phyloP scores from a whole-genome alignment of 2,113 vertebrate genomes.

The Nibea coibor region DNA sequence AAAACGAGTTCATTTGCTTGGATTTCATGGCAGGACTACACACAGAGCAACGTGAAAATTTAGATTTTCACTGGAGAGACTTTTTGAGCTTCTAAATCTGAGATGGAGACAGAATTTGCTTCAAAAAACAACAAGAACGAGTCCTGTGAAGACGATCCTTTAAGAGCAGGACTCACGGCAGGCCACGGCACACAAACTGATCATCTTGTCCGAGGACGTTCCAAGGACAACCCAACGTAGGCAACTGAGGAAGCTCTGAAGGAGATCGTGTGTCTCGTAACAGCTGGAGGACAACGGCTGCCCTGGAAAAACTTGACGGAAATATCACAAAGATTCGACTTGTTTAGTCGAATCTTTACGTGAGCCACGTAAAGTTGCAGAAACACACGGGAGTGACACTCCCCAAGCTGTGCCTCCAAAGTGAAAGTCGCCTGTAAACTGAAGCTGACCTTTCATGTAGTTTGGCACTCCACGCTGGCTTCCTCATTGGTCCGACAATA shows the following conservation, averaged over 20 bases:
- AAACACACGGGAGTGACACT: neutral
- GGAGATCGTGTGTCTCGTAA: neutral
- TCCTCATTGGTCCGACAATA: neutral
- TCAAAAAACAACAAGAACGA: neutral
- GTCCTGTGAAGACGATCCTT: too few species aligned
- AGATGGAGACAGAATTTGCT: too few species aligned
- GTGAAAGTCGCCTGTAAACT: neutral
- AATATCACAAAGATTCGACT: neutral
- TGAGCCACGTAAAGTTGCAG: too few species aligned
- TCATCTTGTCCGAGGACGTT: neutral
- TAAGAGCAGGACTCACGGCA: neutral
- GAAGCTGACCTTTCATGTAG: too few species aligned
- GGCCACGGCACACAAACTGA: neutral
- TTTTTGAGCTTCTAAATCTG: too few species aligned
- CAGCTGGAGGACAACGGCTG: neutral
- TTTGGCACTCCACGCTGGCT: neutral
- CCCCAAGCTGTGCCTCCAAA: too few species aligned
- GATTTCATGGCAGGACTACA: neutral
- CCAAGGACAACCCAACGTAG: neutral
- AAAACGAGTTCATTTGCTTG: neutral
- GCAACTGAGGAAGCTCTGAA: neutral
- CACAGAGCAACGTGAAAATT: too few species aligned
- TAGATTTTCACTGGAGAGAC: too few species aligned
- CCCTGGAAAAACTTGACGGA: neutral
- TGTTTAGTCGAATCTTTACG: neutral